Base-by-base conservation (phyloP, 2,113 vertebrate species). In the Burhinus oedicnemus region DNA sequence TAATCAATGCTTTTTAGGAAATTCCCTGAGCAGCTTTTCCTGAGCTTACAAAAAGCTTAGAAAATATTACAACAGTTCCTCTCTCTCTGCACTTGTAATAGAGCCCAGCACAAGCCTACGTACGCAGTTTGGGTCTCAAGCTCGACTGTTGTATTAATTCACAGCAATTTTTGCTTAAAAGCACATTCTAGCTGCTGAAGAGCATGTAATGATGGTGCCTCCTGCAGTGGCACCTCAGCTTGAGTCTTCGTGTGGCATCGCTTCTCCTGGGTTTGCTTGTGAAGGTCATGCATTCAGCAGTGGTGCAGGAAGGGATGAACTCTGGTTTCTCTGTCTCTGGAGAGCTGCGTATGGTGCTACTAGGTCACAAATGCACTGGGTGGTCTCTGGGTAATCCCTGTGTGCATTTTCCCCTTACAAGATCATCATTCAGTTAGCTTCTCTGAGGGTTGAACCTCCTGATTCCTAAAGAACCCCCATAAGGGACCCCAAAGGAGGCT, bases 221-320 rank as follows among this genome's bases (percentile, higher is more conserved):
- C 25, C 69, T 68, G 65, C 26, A 55, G 12, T 44, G 42, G 30
- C 55, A 71, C 40, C 52, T 90, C 80, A 75, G 16, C 34, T 52
- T 69, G 19, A 87, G 40, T 42, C 38, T 78, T 82, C 29, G 6
- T 0, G 4, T 18, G 19, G 7, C 4, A 0, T 8, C 15, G 0
- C 29, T 82, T 87, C 66, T 65, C 49, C 40, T 30, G 34, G 38
- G 29, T 66, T 91, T 55, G 38, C 42, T 85, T 0, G 0, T 21
- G 55, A 87, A 78, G 69, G n/a, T 29, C 16, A 10, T 23, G n/a
- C 22, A 29, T 40, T 77, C 45, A 81, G 25, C 80, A 75, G 1
- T 42, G 22, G 42, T 75, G 51, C 32, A 81, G 26, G 25, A 77
- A 84, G 13, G 16, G 26, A 40, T 51, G 29, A 62, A 22, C 55